phyloP scores from a whole-genome alignment of 1,140 invertebrate species.

The Thrips palmi region DNA sequence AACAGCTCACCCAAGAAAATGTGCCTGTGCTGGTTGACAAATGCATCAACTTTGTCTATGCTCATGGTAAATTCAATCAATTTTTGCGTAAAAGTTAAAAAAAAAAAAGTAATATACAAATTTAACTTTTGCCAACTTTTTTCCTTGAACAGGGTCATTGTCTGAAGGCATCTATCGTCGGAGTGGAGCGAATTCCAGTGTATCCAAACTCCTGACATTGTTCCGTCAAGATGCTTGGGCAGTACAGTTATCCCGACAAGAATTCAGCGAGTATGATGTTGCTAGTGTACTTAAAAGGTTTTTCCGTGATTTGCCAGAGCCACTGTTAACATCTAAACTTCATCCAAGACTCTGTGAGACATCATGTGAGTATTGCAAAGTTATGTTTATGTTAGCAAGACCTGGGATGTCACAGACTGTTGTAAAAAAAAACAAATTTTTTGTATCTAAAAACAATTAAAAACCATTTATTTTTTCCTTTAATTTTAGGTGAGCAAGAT shows the following conservation, averaged over 20 bases:
- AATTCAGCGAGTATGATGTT: constrained; percentile 70
- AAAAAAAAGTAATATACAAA: background rate
- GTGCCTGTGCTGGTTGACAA: constrained; percentile 78
- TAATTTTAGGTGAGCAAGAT: constrained; percentile 14
- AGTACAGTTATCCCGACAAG: constrained; percentile 51
- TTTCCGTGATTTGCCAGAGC: constrained; percentile 57
- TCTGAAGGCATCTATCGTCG: constrained; percentile 72
- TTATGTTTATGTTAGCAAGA: constrained; percentile 15
- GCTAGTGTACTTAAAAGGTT: constrained; percentile 69
- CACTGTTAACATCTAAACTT: constrained; percentile 37
- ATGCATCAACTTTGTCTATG: constrained; percentile 74
- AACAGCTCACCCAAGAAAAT: constrained; percentile 69
- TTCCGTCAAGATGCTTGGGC: constrained; percentile 67
- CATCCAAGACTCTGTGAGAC: constrained; percentile 31
- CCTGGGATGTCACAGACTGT: constrained; percentile 18
- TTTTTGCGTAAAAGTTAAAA: background rate
- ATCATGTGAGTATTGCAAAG: no score
- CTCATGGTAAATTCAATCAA: constrained; percentile 40
- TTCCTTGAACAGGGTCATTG: constrained; percentile 44
- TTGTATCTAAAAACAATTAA: background rate
- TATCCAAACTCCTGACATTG: constrained; percentile 47
- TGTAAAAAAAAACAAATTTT: no score
- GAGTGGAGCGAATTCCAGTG: constrained; percentile 53
- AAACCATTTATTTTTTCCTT: constrained; percentile 12
- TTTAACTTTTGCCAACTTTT: constrained; percentile 5